These are phyloP conservation scores for Philereme vetulata DNA, from an alignment of 2,888 invertebrate genomes.

Conservation along the genomic window DNA sequence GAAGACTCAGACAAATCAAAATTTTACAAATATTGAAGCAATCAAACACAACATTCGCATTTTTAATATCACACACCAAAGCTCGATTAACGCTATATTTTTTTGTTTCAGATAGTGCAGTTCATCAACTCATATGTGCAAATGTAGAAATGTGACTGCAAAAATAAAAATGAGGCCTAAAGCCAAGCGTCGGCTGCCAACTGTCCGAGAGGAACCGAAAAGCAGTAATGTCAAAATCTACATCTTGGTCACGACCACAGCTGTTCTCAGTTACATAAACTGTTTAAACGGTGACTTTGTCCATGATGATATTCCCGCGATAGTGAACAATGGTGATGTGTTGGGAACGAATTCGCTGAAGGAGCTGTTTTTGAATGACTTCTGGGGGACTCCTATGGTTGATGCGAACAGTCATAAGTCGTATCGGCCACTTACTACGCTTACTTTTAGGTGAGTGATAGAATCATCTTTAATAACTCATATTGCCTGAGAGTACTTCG, in stretches of 20 bases:
- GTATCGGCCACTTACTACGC: conserved; percentile 86
- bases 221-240: conserved; percentile 83
- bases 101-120: conserved; percentile 58
- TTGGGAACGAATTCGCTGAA: conserved; percentile 85
- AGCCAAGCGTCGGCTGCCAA: conserved; percentile 79
- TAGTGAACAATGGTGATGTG: conserved; percentile 92
- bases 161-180: conserved; percentile 58
- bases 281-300: conserved; percentile 92
- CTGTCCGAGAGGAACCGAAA: conserved; percentile 67
- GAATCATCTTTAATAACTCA: neutral
- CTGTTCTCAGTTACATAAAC: conserved; percentile 89
- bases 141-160: conserved; percentile 71
- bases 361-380: conserved; percentile 89
- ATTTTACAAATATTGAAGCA: no score
- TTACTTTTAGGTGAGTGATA: conserved; percentile 92
- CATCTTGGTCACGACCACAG: conserved; percentile 86
- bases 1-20: no score
- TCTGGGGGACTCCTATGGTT: conserved; percentile 94
- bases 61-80: neutral
- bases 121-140: conserved; percentile 66
- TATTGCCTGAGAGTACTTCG: no score
- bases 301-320: conserved; percentile 94
- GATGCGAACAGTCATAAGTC: conserved; percentile 93
- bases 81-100: neutral
- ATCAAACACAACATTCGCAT: no score